These are phyloP conservation scores for Pagrus major DNA, from an alignment of 2,113 vertebrate species.

Conservation along the genomic window DNA sequence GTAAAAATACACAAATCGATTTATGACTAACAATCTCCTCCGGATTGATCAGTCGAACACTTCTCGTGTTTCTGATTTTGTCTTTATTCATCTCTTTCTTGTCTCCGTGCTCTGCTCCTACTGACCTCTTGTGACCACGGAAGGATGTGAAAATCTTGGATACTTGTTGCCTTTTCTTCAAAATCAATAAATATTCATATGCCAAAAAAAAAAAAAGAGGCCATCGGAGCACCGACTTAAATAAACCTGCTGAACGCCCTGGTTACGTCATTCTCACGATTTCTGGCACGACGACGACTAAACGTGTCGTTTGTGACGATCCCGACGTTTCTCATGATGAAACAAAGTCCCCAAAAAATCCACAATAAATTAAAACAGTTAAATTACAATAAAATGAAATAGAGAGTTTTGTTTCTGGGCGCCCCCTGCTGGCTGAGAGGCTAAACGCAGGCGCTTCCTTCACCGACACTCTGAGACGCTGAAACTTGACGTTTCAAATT, in stretches of 20 bases:
- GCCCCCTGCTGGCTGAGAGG: constrained; percentile 7
- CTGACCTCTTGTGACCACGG: background rate
- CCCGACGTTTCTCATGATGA: background rate
- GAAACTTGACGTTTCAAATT: background rate
- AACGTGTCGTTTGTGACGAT: background rate
- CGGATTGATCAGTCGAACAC: background rate
- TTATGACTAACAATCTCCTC: background rate
- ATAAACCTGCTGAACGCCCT: background rate
- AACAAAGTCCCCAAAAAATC: background rate
- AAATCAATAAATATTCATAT: background rate
- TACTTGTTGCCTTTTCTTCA: background rate
- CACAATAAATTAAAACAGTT: background rate
- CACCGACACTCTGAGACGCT: background rate
- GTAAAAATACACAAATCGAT: background rate
- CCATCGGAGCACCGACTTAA: too few relatives aligned
- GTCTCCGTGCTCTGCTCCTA: too few relatives aligned
- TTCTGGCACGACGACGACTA: too few relatives aligned
- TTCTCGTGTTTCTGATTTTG: background rate
- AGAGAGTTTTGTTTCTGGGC: background rate
- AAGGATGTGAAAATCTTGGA: background rate
- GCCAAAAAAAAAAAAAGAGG: background rate
- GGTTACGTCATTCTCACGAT: background rate
- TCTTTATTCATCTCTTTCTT: background rate
- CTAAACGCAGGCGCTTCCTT: background rate
- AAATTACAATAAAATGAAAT: background rate